These are phyloP conservation scores for Paralichthys olivaceus DNA, from an alignment of 2,113 vertebrate genomes.

Conservation along the genomic window DNA sequence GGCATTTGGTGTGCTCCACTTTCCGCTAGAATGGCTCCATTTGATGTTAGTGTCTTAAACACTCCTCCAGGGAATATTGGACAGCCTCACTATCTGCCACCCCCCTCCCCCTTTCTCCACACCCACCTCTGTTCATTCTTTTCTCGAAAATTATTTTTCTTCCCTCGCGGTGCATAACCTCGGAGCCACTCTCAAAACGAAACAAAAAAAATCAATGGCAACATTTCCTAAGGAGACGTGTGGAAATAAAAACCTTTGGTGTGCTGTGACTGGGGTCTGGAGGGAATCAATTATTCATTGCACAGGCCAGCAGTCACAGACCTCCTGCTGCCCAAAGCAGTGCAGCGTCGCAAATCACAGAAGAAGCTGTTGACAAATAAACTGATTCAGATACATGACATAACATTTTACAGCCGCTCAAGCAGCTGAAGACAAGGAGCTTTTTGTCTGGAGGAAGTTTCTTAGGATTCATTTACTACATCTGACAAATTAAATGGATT, in stretches of 20 bases:
- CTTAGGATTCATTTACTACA: no score
- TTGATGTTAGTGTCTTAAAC: slow-evolving; percentile 42
- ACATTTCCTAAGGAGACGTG: slow-evolving; percentile 49
- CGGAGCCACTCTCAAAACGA: slow-evolving; percentile 35
- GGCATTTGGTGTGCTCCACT: slow-evolving; percentile 45
- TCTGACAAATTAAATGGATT: neutral
- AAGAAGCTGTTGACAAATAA: slow-evolving; percentile 16
- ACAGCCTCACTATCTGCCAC: neutral
- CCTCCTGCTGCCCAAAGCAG: slow-evolving; percentile 45
- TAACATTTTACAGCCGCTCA: neutral
- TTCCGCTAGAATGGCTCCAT: slow-evolving; percentile 51
- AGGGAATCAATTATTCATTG: slow-evolving; percentile 79
- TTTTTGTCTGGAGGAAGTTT: neutral
- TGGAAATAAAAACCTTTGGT: slow-evolving; percentile 68
- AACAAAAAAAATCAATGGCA: slow-evolving; percentile 56
- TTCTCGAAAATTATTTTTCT: neutral
- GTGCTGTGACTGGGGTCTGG: slow-evolving; percentile 50
- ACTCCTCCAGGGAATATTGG: slow-evolving; percentile 27
- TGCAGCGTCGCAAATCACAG: slow-evolving; percentile 30
- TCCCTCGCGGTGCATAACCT: slow-evolving; percentile 26
- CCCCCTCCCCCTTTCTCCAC: slow-evolving; percentile 13
- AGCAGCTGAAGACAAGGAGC: neutral
- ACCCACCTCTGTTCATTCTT: slow-evolving; percentile 13
- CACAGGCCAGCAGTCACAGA: slow-evolving; percentile 42
- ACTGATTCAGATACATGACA: slow-evolving; percentile 12